Evolutionary conservation across 2,888 invertebrate genomes (phyloP), one percentile per base, ranked within the genome.

Genomic region (Schrankia costaestrigalis): DNA sequence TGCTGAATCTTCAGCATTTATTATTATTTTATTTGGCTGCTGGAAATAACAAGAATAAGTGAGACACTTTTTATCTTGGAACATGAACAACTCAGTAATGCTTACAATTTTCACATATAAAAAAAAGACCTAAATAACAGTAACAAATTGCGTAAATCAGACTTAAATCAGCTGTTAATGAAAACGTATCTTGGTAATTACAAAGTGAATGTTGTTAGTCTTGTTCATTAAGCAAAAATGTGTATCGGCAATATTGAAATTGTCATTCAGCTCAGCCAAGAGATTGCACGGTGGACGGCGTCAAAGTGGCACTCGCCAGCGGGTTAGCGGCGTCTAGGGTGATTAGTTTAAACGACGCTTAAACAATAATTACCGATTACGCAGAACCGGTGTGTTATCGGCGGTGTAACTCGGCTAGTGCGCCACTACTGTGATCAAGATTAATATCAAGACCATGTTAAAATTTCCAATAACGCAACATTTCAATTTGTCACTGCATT

Each of bases 301-400:
- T 67, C 72, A 59, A 64, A 59, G 56, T 64, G 64, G 63, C 61
- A 62, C 47, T 57, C 55, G 49, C 41, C 34, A 52, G 49, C 53
- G 54, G 48, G 58, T 56, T 56, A 64, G 58, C 59, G 63, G 69
- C 69, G 63, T 63, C 71, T 60, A 54, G 52, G 57, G 61, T 66
- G 75, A 82, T 84, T 84, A 82, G 72, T 73, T 78, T 78, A 79
- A 81, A 76, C 72, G 76, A 67, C 73, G 71, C 73, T 78, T 76
- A 69, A 78, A 81, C 81, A 81, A 81, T 82, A 84, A 84, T 83
- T 82, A 78, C 67, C 70, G 76, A 76, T 77, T 71, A 74, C 71
- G 61, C 56, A 63, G 70, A 74, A 73, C 71, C 59, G 68, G 67
- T 63, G 61, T 63, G 48, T 65, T 69, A 70, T 70, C 67, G 57